Percentiles rank a stretch among this genome's conserved stretches.
Conservation (phyloP, 2,888 invertebrate genomes). For the Lypha dubia region DNA sequence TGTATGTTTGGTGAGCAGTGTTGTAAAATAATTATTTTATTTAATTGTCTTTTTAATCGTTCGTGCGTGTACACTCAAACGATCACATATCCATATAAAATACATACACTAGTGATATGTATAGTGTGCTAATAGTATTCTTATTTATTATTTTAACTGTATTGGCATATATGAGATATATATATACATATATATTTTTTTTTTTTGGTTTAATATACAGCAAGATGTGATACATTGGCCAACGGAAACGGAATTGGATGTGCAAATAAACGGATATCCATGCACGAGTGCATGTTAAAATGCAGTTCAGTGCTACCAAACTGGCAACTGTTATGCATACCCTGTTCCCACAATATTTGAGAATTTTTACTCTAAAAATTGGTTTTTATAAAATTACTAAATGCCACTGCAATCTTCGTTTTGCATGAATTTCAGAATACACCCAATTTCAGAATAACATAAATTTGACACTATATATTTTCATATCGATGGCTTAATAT, state of each 20-base stretch:
- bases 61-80: constrained; percentile 29
- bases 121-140: neutral
- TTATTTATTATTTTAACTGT: constrained; percentile 22
- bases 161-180: constrained; percentile 46
- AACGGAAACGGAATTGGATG: constrained; percentile 68
- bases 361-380: no score
- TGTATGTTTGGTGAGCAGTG: neutral
- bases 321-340: neutral
- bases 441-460: no score
- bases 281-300: constrained; percentile 44
- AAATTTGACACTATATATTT: no score
- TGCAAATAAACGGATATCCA: constrained; percentile 67
- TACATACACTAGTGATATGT: neutral
- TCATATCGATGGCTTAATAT: no score
- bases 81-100: neutral
- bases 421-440: no score
- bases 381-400: no score
- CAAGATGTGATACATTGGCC: constrained; percentile 58
- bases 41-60: constrained; percentile 61
- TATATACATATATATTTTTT: no score
- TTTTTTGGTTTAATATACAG: constrained; percentile 50
- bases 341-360: neutral
- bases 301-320: constrained; percentile 47
- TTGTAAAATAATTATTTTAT: constrained; percentile 56
- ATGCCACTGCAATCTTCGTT: no score